phyloP scores from a whole-genome alignment of 2,888 invertebrate genomes.

The Leptopilina myrica region DNA sequence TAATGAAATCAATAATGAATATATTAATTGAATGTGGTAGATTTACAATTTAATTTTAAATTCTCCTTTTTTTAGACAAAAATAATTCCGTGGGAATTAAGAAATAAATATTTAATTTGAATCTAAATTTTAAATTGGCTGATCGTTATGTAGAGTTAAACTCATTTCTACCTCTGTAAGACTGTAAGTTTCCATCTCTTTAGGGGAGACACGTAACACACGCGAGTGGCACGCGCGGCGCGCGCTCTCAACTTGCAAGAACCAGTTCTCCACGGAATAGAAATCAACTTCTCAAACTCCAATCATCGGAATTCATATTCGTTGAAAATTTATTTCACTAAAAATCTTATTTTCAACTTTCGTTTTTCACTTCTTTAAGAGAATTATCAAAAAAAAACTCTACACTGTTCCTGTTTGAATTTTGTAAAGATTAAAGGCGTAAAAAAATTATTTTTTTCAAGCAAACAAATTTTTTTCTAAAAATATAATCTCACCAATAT shows the following conservation, averaged over 20 bases:
- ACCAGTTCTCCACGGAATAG: conserved; percentile 72
- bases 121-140: not conserved
- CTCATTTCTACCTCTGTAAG: conserved; percentile 15
- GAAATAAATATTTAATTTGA: conserved; percentile 14
- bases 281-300: conserved; percentile 54
- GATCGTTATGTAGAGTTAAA: not conserved
- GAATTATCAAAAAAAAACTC: no score
- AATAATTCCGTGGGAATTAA: not conserved
- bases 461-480: no score
- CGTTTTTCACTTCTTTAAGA: not conserved
- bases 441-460: no score
- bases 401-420: not conserved
- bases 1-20: no score
- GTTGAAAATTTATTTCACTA: not conserved
- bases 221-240: conserved; percentile 75
- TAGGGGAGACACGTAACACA: conserved; percentile 73
- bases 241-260: conserved; percentile 68
- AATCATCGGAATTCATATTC: conserved; percentile 18
- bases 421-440: no score
- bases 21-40: not conserved
- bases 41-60: not conserved
- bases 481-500: not conserved
- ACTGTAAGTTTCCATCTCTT: conserved; percentile 49
- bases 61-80: not conserved
- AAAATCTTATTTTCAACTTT: not conserved